phyloP scores from a whole-genome alignment of 2,113 vertebrate genomes.

The Amblyornis subalaris region DNA sequence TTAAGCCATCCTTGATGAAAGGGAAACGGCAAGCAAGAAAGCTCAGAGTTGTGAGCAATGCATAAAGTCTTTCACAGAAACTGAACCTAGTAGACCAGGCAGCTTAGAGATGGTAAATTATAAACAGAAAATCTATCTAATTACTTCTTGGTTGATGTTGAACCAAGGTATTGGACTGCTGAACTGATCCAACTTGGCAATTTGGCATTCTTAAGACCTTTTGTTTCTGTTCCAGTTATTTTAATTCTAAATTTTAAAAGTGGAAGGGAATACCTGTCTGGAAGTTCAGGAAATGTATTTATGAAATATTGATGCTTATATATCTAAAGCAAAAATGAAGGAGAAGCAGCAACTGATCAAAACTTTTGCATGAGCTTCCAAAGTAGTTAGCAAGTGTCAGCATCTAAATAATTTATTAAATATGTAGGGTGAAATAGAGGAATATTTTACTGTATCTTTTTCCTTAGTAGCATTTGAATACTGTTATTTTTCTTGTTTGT shows the following conservation, averaged over 20 bases:
- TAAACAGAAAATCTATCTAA: neutral
- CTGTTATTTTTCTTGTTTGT: constrained; percentile 4
- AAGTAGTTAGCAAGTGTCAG: neutral
- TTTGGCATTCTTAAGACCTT: neutral
- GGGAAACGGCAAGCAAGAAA: neutral
- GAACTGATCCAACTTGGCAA: neutral
- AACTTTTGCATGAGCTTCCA: neutral
- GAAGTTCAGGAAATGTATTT: neutral
- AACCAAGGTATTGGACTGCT: neutral
- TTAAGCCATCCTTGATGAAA: neutral
- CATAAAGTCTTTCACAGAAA: neutral
- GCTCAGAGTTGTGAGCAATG: neutral
- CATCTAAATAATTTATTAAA: neutral
- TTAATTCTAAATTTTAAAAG: neutral
- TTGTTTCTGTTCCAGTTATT: neutral
- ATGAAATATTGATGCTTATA: neutral
- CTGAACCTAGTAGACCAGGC: neutral
- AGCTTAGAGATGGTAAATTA: neutral
- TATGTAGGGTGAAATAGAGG: neutral
- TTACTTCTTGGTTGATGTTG: neutral
- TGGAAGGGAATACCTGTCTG: neutral
- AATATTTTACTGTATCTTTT: neutral
- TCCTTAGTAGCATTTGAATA: neutral
- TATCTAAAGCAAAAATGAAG: neutral
- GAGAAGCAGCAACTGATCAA: neutral